Conservation (phyloP, 2,797 vertebrate species). For the Acanthornis magna region DNA sequence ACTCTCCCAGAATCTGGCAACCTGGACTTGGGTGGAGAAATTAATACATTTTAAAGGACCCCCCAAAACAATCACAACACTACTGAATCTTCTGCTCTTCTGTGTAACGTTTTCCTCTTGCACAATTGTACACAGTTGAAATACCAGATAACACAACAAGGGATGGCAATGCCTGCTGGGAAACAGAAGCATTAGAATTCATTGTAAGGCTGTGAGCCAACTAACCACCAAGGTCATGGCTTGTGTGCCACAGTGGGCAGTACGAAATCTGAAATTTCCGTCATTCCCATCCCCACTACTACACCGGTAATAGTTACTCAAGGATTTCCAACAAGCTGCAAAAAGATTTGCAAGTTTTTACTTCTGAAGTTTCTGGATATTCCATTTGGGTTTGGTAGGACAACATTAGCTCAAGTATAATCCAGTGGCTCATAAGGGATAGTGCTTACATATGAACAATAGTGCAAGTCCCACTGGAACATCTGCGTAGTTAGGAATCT, state of each 20-base stretch:
- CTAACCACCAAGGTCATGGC: background rate
- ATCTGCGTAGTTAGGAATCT: background rate
- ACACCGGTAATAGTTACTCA: background rate
- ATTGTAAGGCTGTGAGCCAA: background rate
- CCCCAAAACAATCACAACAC: background rate
- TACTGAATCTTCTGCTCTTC: background rate
- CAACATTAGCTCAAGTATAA: background rate
- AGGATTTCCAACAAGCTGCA: background rate
- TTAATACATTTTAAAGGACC: background rate
- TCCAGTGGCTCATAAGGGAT: background rate
- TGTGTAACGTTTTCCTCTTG: background rate
- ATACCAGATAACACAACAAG: background rate
- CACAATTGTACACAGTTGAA: background rate
- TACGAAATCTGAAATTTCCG: background rate
- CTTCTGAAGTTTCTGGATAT: background rate
- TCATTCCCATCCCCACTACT: background rate
- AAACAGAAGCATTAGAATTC: background rate
- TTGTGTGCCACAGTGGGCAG: rapidly evolving
- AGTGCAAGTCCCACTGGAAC: background rate
- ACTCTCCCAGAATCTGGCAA: background rate
- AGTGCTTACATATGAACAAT: background rate
- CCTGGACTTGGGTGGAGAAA: background rate
- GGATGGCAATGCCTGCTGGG: background rate
- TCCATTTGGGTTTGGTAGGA: background rate
- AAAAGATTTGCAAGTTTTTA: background rate